phyloP scores from a whole-genome alignment of 2,113 vertebrate species.

The Danionella cerebrum region DNA sequence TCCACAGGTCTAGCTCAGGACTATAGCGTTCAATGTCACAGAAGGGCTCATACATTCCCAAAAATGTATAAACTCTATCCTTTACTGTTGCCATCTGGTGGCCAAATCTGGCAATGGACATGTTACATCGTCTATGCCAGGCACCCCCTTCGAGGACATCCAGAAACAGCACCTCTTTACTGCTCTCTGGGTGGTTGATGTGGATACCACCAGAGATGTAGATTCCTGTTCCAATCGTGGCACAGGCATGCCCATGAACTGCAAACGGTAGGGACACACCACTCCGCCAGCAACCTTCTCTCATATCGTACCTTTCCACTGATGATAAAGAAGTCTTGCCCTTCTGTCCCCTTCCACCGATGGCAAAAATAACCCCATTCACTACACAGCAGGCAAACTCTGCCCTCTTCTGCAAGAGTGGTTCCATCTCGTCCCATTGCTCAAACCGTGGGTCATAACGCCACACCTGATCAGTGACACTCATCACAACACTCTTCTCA shows the following conservation, averaged over 20 bases:
- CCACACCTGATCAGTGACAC: conserved; percentile 69
- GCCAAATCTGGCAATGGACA: conserved; percentile 83
- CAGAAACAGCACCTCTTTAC: conserved; percentile 71
- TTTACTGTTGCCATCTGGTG: conserved; percentile 80
- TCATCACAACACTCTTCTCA: conserved; percentile 32
- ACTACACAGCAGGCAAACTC: conserved; percentile 79
- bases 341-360: conserved; percentile 68
- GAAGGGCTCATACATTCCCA: conserved; percentile 88
- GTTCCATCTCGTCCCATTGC: conserved; percentile 66
- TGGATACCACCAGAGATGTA: conserved; percentile 82
- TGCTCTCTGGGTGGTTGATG: conserved; percentile 54
- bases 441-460: conserved; percentile 86
- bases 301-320: conserved; percentile 79
- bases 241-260: conserved; percentile 77
- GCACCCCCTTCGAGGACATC: conserved; percentile 37
- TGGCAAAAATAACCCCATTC: conserved; percentile 68
- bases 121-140: conserved; percentile 76
- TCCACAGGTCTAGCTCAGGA: conserved; percentile 74
- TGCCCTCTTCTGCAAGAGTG: conserved; percentile 75
- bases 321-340: conserved; percentile 57
- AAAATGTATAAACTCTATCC: conserved; percentile 79
- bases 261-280: conserved; percentile 61
- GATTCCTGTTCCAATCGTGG: conserved; percentile 62
- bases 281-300: conserved; percentile 69
- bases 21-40: conserved; percentile 89